Percentiles rank a stretch among this genome's conserved stretches.
Conservation (phyloP, 92 coral and sea anemone genomes). For the Diadumene lineata region DNA sequence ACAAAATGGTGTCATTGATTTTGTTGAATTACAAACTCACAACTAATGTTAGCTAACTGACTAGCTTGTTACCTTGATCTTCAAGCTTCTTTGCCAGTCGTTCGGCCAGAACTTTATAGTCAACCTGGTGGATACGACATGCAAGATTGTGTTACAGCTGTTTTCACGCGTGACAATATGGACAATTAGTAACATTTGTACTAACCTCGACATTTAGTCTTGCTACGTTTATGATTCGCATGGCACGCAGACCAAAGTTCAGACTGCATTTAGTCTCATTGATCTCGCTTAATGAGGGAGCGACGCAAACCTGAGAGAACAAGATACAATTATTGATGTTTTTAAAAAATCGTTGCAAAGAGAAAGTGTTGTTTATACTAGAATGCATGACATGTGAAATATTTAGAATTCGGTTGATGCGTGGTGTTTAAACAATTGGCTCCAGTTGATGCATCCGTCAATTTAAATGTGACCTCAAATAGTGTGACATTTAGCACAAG, state of each 20-base stretch:
- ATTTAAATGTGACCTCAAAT: too few relatives aligned
- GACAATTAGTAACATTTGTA: background rate
- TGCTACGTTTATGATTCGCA: conserved; percentile 90
- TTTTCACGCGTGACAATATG: background rate
- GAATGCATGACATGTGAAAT: background rate
- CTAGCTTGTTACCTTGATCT: conserved; percentile 66
- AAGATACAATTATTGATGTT: too few relatives aligned
- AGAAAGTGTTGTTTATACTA: too few relatives aligned
- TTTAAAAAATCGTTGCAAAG: too few relatives aligned
- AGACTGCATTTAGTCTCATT: conserved; percentile 91
- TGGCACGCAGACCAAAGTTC: conserved; percentile 86
- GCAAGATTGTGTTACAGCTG: background rate
- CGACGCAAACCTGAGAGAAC: conserved; percentile 91
- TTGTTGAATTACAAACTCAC: too few relatives aligned
- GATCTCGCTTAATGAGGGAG: conserved; percentile 81
- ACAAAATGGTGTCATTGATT: background rate
- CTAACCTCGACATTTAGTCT: conserved; percentile 85
- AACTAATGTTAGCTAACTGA: too few relatives aligned
- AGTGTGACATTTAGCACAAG: background rate
- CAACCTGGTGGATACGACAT: conserved; percentile 47
- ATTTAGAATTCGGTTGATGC: too few relatives aligned
- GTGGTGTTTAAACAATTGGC: too few relatives aligned
- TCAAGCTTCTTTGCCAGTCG: conserved; percentile 79
- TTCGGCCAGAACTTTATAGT: conserved; percentile 84
- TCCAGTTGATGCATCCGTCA: too few relatives aligned